Percentiles rank a stretch among this genome's conserved stretches.
Conservation (phyloP, 1,140 invertebrate genomes). For the Arion vulgaris region DNA sequence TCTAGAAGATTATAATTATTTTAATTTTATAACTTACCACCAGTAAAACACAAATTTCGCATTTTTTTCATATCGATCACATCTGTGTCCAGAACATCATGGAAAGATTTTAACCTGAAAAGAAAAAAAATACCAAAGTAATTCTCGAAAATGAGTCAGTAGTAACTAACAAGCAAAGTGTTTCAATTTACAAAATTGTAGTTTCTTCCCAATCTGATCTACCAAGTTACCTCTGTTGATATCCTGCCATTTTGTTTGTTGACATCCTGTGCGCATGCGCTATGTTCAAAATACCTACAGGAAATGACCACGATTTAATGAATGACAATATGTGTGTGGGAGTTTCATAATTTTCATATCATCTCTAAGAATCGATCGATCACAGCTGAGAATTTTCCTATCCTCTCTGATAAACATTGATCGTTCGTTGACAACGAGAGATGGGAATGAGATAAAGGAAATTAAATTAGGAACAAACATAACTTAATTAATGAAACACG, state of each 20-base stretch:
- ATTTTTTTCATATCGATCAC: slow-evolving; percentile 57
- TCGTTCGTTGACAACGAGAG: too few relatives aligned
- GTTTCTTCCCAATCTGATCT: slow-evolving; percentile 6
- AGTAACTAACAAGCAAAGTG: not conserved
- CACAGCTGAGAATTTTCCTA: too few relatives aligned
- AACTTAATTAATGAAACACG: too few relatives aligned
- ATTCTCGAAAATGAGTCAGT: not conserved
- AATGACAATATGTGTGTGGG: too few relatives aligned
- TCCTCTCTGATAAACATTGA: too few relatives aligned
- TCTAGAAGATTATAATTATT: too few relatives aligned
- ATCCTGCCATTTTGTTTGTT: slow-evolving; percentile 39
- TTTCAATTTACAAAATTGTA: not conserved
- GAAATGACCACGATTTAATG: too few relatives aligned
- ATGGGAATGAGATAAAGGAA: too few relatives aligned
- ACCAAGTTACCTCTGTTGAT: slow-evolving; percentile 32
- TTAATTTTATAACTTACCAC: slow-evolving; percentile 11
- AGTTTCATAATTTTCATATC: too few relatives aligned
- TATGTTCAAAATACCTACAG: not conserved
- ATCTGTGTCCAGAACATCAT: slow-evolving; percentile 48
- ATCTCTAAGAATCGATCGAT: too few relatives aligned
- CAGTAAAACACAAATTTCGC: slow-evolving; percentile 52
- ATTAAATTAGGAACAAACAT: too few relatives aligned
- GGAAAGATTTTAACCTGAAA: slow-evolving; percentile 56
- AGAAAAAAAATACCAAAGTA: slow-evolving; percentile 22
- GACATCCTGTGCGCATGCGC: slow-evolving; percentile 31